A percentile compares a stretch with the other conserved stretches of the same genome.
phyloP scores from a whole-genome alignment of 2,113 vertebrate genomes.

The Xenopus borealis region DNA sequence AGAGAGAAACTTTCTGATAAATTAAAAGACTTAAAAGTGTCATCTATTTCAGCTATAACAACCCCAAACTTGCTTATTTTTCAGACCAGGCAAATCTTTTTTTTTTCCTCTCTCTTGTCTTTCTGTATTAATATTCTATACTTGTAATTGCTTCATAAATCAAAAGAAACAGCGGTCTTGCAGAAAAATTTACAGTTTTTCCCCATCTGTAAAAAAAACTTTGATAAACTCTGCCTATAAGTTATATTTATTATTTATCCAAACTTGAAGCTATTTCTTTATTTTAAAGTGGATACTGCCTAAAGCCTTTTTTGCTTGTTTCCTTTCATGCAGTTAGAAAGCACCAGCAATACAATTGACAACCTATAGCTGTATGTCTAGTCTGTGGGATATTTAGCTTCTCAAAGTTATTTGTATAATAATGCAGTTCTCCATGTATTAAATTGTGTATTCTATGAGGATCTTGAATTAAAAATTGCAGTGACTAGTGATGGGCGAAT shows the following conservation, averaged over 20 bases:
- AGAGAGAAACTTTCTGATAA: too few species aligned
- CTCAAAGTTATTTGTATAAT: too few species aligned
- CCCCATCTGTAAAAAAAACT: background rate
- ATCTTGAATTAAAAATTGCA: too few species aligned
- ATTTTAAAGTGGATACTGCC: background rate
- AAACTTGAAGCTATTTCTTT: background rate
- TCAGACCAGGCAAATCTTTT: background rate
- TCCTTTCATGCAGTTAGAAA: too few species aligned
- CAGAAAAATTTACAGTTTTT: background rate
- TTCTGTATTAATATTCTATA: background rate
- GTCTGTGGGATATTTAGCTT: too few species aligned
- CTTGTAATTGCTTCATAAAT: conserved; percentile 2
- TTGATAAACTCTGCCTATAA: background rate
- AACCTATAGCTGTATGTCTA: too few species aligned
- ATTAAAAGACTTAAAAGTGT: too few species aligned
- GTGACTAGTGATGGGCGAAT: too few species aligned
- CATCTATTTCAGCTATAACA: too few species aligned
- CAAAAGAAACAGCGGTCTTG: background rate
- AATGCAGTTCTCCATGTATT: too few species aligned
- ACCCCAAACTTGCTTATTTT: background rate
- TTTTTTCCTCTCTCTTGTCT: background rate
- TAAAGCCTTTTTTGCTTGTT: background rate
- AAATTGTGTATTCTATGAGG: too few species aligned
- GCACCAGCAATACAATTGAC: too few species aligned
- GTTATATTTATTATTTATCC: conserved; percentile 4